Conservation (phyloP, 2,888 invertebrate species). For the Monochamus alternatus region DNA sequence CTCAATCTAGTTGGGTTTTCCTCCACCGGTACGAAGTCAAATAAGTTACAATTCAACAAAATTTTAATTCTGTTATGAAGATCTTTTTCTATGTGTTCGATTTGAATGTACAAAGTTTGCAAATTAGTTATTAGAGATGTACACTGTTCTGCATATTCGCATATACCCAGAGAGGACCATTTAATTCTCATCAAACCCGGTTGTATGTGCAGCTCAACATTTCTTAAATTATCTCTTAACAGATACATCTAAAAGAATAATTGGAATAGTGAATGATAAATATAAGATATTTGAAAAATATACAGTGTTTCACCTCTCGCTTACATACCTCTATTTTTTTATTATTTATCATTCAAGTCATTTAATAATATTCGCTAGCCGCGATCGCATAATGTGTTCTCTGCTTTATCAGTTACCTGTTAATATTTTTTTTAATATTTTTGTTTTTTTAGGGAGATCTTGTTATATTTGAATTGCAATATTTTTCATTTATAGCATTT, state of each 20-base stretch:
- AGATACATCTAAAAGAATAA: constrained; percentile 74
- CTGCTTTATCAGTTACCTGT: no score
- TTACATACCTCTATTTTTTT: no score
- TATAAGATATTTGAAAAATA: no score
- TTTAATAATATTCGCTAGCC: no score
- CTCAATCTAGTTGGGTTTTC: constrained; percentile 57
- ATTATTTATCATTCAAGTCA: no score
- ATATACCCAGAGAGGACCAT: constrained; percentile 90
- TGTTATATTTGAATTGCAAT: no score
- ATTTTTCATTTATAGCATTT: no score
- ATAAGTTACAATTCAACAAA: constrained; percentile 76
- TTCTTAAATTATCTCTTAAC: constrained; percentile 79
- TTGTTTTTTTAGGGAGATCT: no score
- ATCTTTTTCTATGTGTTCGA: constrained; percentile 80
- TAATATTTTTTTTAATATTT: no score
- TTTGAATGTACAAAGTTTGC: constrained; percentile 79
- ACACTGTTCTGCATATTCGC: constrained; percentile 79
- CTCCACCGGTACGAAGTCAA: constrained; percentile 67
- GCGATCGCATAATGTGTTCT: no score
- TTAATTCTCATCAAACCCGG: constrained; percentile 88
- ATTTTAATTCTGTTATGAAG: constrained; percentile 75
- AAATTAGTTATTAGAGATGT: constrained; percentile 75
- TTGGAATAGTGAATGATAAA: not conserved
- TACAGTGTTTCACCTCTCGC: no score
- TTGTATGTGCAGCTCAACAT: constrained; percentile 83